Evolutionary conservation across 2,113 vertebrate species (phyloP).

Genomic region (Passer montanus): DNA sequence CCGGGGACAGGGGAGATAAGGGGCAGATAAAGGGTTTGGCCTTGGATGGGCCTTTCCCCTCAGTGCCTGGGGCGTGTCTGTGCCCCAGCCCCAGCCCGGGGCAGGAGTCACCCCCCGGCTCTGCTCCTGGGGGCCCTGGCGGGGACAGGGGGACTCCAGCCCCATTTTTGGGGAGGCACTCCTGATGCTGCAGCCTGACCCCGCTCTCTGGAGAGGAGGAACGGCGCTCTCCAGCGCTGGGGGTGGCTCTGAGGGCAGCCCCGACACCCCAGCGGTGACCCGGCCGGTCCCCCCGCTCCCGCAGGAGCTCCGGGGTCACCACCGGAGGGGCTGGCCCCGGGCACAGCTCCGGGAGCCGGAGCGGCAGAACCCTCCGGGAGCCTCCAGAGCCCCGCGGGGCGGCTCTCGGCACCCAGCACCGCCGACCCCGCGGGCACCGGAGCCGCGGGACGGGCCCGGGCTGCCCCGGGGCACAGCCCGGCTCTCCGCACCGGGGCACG

Average conservation of each 20-base stretch:
- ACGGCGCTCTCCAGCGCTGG: neutral
- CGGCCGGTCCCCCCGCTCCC: neutral
- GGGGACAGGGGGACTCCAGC: neutral
- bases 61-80: rapidly evolving
- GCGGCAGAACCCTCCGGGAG: neutral
- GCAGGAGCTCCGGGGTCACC: neutral
- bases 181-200: neutral
- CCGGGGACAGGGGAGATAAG: neutral
- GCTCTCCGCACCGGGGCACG: neutral
- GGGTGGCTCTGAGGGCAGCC: neutral
- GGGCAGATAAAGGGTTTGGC: neutral
- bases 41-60: neutral
- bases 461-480: neutral
- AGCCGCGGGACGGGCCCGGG: neutral
- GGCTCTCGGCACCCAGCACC: neutral
- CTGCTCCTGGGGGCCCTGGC: neutral
- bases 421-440: neutral
- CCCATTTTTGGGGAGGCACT: rapidly evolving
- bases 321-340: neutral
- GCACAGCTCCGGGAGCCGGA: neutral
- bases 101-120: neutral
- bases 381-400: no score
- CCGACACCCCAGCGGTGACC: neutral
- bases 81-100: neutral
- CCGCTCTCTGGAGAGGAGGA: neutral